phyloP scores from a whole-genome alignment of 1,140 invertebrate species.

The Conus ventricosus region DNA sequence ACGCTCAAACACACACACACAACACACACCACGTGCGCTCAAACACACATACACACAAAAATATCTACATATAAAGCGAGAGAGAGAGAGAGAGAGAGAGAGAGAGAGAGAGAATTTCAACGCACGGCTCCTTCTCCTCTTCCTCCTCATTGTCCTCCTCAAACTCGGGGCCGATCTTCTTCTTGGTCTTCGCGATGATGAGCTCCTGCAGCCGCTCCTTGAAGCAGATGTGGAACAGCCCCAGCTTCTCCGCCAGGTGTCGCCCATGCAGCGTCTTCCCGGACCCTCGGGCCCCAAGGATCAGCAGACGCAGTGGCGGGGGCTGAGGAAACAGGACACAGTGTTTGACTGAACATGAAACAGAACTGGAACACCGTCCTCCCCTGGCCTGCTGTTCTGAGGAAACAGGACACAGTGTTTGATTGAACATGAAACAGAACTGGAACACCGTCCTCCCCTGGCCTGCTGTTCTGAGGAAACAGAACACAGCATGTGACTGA shows the following conservation, averaged over 20 bases:
- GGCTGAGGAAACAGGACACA: slow-evolving; percentile 50
- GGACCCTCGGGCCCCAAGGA: slow-evolving; percentile 71
- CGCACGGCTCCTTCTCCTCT: slow-evolving; percentile 60
- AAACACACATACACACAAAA: neutral
- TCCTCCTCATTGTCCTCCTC: slow-evolving; percentile 69
- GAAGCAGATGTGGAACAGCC: slow-evolving; percentile 75
- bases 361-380: no score
- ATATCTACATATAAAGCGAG: neutral
- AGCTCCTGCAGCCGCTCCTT: slow-evolving; percentile 73
- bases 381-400: neutral
- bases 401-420: neutral
- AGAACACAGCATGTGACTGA: no score
- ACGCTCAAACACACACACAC: neutral
- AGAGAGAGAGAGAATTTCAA: neutral
- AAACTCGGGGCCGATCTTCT: slow-evolving; percentile 71
- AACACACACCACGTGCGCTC: neutral
- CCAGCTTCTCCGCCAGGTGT: slow-evolving; percentile 71
- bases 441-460: no score
- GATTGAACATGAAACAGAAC: no score
- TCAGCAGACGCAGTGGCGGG: slow-evolving; percentile 69
- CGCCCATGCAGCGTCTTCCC: slow-evolving; percentile 73
- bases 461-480: slow-evolving; percentile 53
- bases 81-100: neutral
- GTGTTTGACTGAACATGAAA: no score
- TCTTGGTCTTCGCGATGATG: slow-evolving; percentile 74